phyloP scores from a whole-genome alignment of 2,797 vertebrate species.

The Eospalax fontanierii region DNA sequence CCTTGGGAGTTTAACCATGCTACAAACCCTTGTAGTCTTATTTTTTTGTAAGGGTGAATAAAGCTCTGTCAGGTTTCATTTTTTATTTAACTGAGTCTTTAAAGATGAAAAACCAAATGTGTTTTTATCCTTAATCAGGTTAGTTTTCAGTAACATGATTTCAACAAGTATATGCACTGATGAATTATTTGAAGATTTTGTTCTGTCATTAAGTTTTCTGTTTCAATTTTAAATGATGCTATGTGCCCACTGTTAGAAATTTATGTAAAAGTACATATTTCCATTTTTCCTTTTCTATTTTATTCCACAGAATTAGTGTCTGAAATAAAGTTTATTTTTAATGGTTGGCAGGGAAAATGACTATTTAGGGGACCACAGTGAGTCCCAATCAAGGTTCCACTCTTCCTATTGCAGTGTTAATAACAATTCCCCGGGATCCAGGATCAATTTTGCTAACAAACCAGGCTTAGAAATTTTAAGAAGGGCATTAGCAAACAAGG shows the following conservation, averaged over 20 bases:
- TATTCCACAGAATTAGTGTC: neutral
- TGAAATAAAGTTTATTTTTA: neutral
- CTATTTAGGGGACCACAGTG: neutral
- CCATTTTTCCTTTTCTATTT: neutral
- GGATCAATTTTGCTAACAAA: neutral
- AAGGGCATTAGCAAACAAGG: neutral
- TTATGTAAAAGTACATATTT: neutral
- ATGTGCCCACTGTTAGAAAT: neutral
- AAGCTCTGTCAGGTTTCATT: neutral
- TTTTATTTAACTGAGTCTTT: slow-evolving; percentile 51
- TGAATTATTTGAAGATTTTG: neutral
- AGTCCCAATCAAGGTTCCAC: neutral
- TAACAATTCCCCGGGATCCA: neutral
- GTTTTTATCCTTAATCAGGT: neutral
- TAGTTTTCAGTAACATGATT: neutral
- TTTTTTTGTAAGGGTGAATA: neutral
- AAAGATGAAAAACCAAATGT: neutral
- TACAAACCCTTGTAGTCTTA: neutral
- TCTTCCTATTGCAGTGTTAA: neutral
- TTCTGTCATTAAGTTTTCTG: neutral
- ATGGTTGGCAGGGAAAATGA: neutral
- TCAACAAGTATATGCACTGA: neutral
- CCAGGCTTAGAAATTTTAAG: neutral
- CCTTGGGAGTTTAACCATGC: neutral
- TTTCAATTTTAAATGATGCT: neutral